Percentiles rank a stretch among this genome's conserved stretches.
phyloP scores from a whole-genome alignment of 2,888 invertebrate species.

The Xiphydria camelus region DNA sequence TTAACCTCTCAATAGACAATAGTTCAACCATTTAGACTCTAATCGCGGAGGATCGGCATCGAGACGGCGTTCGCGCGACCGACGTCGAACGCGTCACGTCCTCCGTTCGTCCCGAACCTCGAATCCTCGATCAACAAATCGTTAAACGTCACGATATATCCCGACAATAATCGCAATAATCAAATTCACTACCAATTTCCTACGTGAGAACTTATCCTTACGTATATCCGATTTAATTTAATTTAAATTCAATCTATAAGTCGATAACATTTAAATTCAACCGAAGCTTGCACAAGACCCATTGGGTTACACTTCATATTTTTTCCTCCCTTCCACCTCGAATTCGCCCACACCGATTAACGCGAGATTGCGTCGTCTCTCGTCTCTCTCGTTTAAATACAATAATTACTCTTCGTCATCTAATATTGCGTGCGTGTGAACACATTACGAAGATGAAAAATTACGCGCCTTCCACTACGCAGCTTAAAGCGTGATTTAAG shows the following conservation, averaged over 20 bases:
- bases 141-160: slow-evolving; percentile 32
- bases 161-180: slow-evolving; percentile 27
- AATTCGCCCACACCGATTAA: no score
- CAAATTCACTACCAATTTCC: slow-evolving; percentile 26
- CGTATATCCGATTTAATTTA: slow-evolving; percentile 26
- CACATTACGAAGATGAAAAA: slow-evolving; percentile 43
- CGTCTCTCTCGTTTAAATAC: slow-evolving; percentile 25
- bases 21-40: slow-evolving; percentile 3
- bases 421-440: slow-evolving; percentile 51
- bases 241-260: slow-evolving; percentile 46
- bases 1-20: slow-evolving; percentile 2
- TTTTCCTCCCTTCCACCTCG: slow-evolving; percentile 8
- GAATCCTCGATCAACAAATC: slow-evolving; percentile 33
- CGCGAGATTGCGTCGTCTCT: no score
- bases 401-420: slow-evolving; percentile 38
- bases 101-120: slow-evolving; percentile 23
- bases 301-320: slow-evolving; percentile 35
- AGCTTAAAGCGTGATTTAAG: slow-evolving; percentile 12
- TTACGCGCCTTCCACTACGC: slow-evolving; percentile 16
- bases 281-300: slow-evolving; percentile 52
- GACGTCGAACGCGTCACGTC: slow-evolving; percentile 1
- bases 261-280: slow-evolving; percentile 47
- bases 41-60: neutral
- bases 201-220: slow-evolving; percentile 29
- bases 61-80: no score